These are phyloP conservation scores for Agrotis puta DNA, from an alignment of 2,888 invertebrate species.

Conservation along the genomic window DNA sequence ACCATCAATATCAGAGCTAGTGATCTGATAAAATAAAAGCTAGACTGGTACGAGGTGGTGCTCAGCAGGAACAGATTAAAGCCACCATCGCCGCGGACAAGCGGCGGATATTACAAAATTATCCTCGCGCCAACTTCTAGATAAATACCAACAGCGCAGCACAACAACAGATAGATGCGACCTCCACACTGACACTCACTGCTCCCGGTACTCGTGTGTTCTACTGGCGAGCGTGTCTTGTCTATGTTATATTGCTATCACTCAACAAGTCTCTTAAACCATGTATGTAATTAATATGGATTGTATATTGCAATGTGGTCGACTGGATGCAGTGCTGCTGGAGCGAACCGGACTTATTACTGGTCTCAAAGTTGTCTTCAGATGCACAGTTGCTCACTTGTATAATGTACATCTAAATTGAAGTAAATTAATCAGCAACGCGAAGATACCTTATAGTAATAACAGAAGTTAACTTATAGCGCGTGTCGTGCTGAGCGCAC, in stretches of 20 bases:
- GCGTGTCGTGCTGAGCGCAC: not conserved
- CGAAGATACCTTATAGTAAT: too few relatives aligned
- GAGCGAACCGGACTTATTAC: too few relatives aligned
- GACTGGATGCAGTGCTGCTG: not conserved
- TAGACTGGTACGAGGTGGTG: not conserved
- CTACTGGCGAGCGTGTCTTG: not conserved
- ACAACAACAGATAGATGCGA: constrained; percentile 18
- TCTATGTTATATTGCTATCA: not conserved
- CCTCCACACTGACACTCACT: not conserved
- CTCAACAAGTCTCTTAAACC: constrained; percentile 4
- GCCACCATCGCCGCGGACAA: constrained; percentile 18
- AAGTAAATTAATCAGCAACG: not conserved
- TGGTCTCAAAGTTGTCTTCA: too few relatives aligned
- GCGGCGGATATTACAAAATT: constrained; percentile 42
- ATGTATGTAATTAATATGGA: constrained; percentile 2
- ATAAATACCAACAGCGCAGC: constrained; percentile 18
- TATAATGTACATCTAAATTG: too few relatives aligned
- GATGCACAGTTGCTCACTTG: too few relatives aligned
- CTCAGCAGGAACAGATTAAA: constrained; percentile 34
- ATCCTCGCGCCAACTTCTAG: constrained; percentile 25
- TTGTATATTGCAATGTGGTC: constrained; percentile 9
- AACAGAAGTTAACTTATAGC: not conserved
- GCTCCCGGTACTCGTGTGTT: not conserved
- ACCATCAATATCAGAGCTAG: not conserved
- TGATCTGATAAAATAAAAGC: constrained; percentile 1